These are phyloP conservation scores for Phyllostomus hastatus DNA, from an alignment of 2,113 vertebrate genomes.

Conservation along the genomic window DNA sequence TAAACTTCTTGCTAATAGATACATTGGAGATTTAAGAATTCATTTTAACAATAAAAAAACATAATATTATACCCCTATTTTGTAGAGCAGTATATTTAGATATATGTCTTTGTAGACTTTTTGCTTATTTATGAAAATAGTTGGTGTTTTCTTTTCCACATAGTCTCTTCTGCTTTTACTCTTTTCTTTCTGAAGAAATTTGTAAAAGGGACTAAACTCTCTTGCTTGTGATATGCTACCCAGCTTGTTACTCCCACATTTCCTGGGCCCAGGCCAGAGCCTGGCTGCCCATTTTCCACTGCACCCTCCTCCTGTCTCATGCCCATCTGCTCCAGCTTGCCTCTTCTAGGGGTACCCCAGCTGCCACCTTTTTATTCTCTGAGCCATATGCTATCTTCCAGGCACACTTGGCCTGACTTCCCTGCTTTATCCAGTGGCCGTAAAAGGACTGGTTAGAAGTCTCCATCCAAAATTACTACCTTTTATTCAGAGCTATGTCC, in stretches of 20 bases:
- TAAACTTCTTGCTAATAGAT: not conserved
- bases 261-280: not conserved
- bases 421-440: not conserved
- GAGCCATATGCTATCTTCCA: not conserved
- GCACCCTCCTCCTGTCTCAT: not conserved
- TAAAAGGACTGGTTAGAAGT: not conserved
- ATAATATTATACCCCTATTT: not conserved
- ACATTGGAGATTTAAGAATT: not conserved
- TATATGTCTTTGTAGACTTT: not conserved
- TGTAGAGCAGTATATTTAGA: not conserved
- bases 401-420: not conserved
- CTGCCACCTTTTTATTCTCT: not conserved
- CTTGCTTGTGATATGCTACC: not conserved
- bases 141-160: not conserved
- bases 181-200: not conserved
- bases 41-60: not conserved
- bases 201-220: not conserved
- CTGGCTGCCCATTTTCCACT: not conserved
- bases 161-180: not conserved
- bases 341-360: not conserved
- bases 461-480: not conserved
- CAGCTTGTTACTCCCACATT: constrained; percentile 18
- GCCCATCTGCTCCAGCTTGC: constrained; percentile 35
- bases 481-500: not conserved
- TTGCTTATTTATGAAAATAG: not conserved